phyloP scores from a whole-genome alignment of 2,888 invertebrate genomes.

The Brachyptera putata region DNA sequence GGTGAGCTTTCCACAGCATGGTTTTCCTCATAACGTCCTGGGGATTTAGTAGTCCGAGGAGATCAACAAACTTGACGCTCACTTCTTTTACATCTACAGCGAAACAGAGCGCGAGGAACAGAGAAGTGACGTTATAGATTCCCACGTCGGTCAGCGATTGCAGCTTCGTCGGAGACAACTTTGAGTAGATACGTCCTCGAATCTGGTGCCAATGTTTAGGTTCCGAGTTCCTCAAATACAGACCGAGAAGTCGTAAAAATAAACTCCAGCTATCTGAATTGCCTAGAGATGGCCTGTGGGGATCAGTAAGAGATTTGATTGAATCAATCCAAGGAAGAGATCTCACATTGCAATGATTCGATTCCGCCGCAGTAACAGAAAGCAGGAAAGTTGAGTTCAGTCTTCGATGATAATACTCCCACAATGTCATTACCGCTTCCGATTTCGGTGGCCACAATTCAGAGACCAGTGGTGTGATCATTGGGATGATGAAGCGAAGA shows the following conservation, averaged over 20 bases:
- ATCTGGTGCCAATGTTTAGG: slow-evolving; percentile 48
- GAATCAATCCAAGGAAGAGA: slow-evolving; percentile 39
- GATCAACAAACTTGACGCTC: slow-evolving; percentile 3
- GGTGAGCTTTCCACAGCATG: slow-evolving; percentile 1
- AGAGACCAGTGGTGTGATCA: slow-evolving; percentile 45
- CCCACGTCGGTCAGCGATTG: slow-evolving; percentile 52
- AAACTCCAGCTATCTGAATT: slow-evolving; percentile 39
- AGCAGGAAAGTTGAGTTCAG: slow-evolving; percentile 52
- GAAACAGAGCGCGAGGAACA: slow-evolving; percentile 47
- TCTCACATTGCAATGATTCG: slow-evolving; percentile 38
- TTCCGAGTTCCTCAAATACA: slow-evolving; percentile 33
- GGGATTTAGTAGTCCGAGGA: not conserved
- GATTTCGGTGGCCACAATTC: slow-evolving; percentile 50
- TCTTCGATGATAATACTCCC: slow-evolving; percentile 57
- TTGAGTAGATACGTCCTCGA: slow-evolving; percentile 55
- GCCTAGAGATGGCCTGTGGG: slow-evolving; percentile 38
- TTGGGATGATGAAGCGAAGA: slow-evolving; percentile 46
- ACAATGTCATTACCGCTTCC: slow-evolving; percentile 49
- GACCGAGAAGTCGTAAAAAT: slow-evolving; percentile 35
- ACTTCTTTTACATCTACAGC: slow-evolving; percentile 45
- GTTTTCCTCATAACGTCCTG: not conserved
- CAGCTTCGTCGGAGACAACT: slow-evolving; percentile 55
- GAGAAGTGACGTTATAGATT: slow-evolving; percentile 51
- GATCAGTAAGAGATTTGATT: slow-evolving; percentile 31
- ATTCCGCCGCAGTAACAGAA: slow-evolving; percentile 47